Conservation (phyloP, 2,888 invertebrate genomes). For the Drosophila nigritarsus region DNA sequence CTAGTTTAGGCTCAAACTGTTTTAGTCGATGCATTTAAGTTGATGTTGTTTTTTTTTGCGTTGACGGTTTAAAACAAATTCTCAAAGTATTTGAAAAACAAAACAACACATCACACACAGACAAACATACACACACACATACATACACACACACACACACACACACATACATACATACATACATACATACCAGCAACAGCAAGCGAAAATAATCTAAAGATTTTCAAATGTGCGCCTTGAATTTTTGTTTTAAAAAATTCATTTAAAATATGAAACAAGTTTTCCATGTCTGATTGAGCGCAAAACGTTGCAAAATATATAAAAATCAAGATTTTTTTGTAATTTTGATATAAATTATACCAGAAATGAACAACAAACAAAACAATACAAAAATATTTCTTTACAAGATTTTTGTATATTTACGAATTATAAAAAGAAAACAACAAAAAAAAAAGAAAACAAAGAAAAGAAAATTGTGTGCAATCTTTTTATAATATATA, state of each 20-base stretch:
- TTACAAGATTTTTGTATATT: slow-evolving; percentile 72
- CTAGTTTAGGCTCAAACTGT: slow-evolving; percentile 18
- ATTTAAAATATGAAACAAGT: slow-evolving; percentile 40
- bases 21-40: slow-evolving; percentile 65
- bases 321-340: slow-evolving; percentile 34
- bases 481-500: slow-evolving; percentile 50
- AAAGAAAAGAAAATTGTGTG: slow-evolving; percentile 52
- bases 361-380: slow-evolving; percentile 29
- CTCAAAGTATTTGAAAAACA: slow-evolving; percentile 59
- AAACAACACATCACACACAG: slow-evolving; percentile 40
- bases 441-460: background rate
- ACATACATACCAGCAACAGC: slow-evolving; percentile 25
- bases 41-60: slow-evolving; percentile 46
- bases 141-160: slow-evolving; percentile 7
- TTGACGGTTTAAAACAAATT: slow-evolving; percentile 41
- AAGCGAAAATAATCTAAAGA: background rate
- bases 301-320: slow-evolving; percentile 37
- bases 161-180: background rate
- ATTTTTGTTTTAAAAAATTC: slow-evolving; percentile 82
- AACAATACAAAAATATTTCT: slow-evolving; percentile 44
- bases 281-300: slow-evolving; percentile 58
- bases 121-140: slow-evolving; percentile 15
- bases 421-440: slow-evolving; percentile 34
- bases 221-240: slow-evolving; percentile 51
- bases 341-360: slow-evolving; percentile 74